These are phyloP conservation scores for Misgurnus anguillicaudatus DNA, from an alignment of 2,113 vertebrate genomes.

Conservation along the genomic window DNA sequence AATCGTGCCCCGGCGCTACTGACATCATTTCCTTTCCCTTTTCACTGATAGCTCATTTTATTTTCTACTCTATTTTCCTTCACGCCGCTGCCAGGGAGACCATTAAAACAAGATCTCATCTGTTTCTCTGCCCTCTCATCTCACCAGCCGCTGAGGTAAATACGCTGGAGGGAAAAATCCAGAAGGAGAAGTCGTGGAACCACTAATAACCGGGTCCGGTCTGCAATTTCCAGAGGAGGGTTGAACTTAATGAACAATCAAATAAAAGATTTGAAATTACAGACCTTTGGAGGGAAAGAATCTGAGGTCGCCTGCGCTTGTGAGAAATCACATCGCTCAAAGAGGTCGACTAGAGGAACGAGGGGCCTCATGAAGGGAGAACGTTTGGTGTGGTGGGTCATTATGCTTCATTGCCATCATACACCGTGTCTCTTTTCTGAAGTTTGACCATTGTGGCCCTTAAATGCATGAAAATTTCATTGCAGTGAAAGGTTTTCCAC, in stretches of 20 bases:
- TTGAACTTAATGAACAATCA: slow-evolving; percentile 64
- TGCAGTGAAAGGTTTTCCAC: background rate
- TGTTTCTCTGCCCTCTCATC: slow-evolving; percentile 43
- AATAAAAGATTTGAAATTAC: slow-evolving; percentile 60
- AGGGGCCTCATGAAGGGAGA: slow-evolving; percentile 35
- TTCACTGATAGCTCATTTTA: slow-evolving; percentile 35
- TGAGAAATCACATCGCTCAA: slow-evolving; percentile 41
- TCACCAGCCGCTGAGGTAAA: slow-evolving; percentile 18
- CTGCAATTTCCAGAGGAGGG: slow-evolving; percentile 58
- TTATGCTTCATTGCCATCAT: slow-evolving; percentile 23
- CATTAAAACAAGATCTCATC: slow-evolving; percentile 45
- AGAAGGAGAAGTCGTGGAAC: slow-evolving; percentile 53
- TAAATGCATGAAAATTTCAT: background rate
- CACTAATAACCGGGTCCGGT: slow-evolving; percentile 59
- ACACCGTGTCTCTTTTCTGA: slow-evolving; percentile 10
- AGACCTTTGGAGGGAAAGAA: slow-evolving; percentile 49
- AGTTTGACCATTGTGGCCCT: slow-evolving; percentile 12
- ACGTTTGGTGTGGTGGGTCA: slow-evolving; percentile 4
- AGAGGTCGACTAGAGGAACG: slow-evolving; percentile 11
- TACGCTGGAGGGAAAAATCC: slow-evolving; percentile 36
- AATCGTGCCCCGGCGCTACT: slow-evolving; percentile 36
- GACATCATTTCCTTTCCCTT: slow-evolving; percentile 50
- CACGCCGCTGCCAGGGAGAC: slow-evolving; percentile 47
- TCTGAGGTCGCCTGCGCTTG: slow-evolving; percentile 41
- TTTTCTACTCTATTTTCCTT: slow-evolving; percentile 4